These are phyloP conservation scores for Atta texana DNA, from an alignment of 1,140 invertebrate species.

Conservation along the genomic window DNA sequence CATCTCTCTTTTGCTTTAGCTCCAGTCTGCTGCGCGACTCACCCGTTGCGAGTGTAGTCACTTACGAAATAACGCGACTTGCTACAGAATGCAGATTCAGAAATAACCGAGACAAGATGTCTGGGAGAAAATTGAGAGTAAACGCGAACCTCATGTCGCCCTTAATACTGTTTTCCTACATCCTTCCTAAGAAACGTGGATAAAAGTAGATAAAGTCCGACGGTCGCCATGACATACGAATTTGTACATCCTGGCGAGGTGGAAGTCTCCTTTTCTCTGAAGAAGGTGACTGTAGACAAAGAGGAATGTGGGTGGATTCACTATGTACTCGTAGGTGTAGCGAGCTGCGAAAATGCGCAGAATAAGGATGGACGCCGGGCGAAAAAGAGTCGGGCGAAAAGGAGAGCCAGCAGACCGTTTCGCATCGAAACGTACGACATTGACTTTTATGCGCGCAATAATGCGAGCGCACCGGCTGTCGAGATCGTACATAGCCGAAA, in stretches of 20 bases:
- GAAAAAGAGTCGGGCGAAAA: not conserved
- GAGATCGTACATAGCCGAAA: conserved; percentile 52
- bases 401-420: conserved; percentile 45
- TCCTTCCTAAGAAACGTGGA: not conserved
- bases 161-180: conserved; percentile 11
- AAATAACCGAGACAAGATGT: conserved; percentile 16
- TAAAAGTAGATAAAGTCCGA: conserved; percentile 6
- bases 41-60: not conserved
- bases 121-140: conserved; percentile 38
- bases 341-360: conserved; percentile 28
- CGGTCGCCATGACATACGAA: conserved; percentile 28
- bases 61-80: conserved; percentile 7
- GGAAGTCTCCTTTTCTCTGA: not conserved
- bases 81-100: conserved; percentile 17
- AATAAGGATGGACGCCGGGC: not conserved
- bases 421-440: conserved; percentile 69
- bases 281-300: not conserved
- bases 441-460: conserved; percentile 76
- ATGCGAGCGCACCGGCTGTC: conserved; percentile 72
- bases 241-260: conserved; percentile 18
- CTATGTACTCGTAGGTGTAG: conserved; percentile 21
- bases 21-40: not conserved
- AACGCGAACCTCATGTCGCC: not conserved
- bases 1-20: conserved; percentile 5
- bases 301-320: not conserved